These are phyloP conservation scores for Drosophila hydei DNA, from an alignment of 1,140 invertebrate species.

Conservation along the genomic window DNA sequence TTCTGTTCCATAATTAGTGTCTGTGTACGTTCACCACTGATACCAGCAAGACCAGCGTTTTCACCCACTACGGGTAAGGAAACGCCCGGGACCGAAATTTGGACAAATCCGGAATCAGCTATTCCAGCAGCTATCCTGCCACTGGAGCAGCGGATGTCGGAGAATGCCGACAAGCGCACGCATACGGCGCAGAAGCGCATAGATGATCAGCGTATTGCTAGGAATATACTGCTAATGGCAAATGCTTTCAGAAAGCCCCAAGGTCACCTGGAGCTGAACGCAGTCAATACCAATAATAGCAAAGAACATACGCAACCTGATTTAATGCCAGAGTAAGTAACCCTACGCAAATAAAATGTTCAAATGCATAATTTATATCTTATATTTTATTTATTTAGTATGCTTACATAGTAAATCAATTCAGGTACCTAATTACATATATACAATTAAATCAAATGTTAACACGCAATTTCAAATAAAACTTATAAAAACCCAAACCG, in stretches of 20 bases:
- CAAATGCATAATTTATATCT: not conserved
- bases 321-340: slow-evolving; percentile 69
- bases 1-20: slow-evolving; percentile 83
- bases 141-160: slow-evolving; percentile 72
- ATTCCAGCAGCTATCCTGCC: slow-evolving; percentile 22
- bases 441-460: slow-evolving; percentile 26
- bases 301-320: slow-evolving; percentile 24
- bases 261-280: slow-evolving; percentile 17
- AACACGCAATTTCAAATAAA: slow-evolving; percentile 43
- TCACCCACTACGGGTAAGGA: slow-evolving; percentile 85
- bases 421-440: not conserved
- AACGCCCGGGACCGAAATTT: slow-evolving; percentile 86
- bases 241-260: slow-evolving; percentile 66
- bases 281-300: slow-evolving; percentile 19
- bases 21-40: slow-evolving; percentile 91
- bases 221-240: slow-evolving; percentile 74
- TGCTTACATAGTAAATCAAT: slow-evolving; percentile 59
- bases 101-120: slow-evolving; percentile 87
- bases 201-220: slow-evolving; percentile 75
- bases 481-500: slow-evolving; percentile 37
- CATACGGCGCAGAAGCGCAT: slow-evolving; percentile 72
- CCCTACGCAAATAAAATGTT: not conserved
- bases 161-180: slow-evolving; percentile 69
- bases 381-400: slow-evolving; percentile 35
- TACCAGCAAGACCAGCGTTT: slow-evolving; percentile 89